phyloP scores from a whole-genome alignment of 2,888 invertebrate genomes.

The Seira ritae region DNA sequence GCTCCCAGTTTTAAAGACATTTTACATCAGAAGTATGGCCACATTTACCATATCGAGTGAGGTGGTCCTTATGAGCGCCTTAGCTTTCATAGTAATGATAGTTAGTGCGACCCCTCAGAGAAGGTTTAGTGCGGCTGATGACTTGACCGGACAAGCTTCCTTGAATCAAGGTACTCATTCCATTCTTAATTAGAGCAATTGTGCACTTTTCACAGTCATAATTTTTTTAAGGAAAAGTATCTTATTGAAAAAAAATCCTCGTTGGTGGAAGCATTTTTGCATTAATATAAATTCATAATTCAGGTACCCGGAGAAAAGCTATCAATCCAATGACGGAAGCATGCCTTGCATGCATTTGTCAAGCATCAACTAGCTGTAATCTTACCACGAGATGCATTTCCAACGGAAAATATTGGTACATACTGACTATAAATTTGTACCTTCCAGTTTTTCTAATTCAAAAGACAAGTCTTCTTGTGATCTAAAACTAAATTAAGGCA shows the following conservation, averaged over 20 bases:
- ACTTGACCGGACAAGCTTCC: conserved; percentile 45
- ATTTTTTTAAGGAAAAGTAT: no score
- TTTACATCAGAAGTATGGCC: background rate
- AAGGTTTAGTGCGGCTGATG: conserved; percentile 45
- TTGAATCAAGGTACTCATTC: conserved; percentile 37
- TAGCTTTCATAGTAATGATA: conserved; percentile 37
- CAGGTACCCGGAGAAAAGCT: conserved; percentile 47
- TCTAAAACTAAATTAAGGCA: no score
- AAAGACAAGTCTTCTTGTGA: no score
- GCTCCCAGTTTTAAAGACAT: background rate
- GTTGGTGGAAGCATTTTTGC: no score
- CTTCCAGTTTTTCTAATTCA: background rate
- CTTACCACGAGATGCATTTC: conserved; percentile 70
- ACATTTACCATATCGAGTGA: conserved; percentile 4
- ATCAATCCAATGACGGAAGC: conserved; percentile 71
- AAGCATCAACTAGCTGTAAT: conserved; percentile 71
- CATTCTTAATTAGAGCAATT: no score
- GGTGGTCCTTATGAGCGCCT: conserved; percentile 5
- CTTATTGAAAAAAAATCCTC: no score
- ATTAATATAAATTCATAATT: background rate
- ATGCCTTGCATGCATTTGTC: conserved; percentile 71
- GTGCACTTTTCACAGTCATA: no score
- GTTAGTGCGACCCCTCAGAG: conserved; percentile 50
- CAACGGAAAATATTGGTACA: conserved; percentile 64
- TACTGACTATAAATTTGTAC: background rate